Percentiles rank a stretch among this genome's conserved stretches.
Evolutionary conservation across 1,140 invertebrate genomes (phyloP).

Genomic region (Sycophila sp.): DNA sequence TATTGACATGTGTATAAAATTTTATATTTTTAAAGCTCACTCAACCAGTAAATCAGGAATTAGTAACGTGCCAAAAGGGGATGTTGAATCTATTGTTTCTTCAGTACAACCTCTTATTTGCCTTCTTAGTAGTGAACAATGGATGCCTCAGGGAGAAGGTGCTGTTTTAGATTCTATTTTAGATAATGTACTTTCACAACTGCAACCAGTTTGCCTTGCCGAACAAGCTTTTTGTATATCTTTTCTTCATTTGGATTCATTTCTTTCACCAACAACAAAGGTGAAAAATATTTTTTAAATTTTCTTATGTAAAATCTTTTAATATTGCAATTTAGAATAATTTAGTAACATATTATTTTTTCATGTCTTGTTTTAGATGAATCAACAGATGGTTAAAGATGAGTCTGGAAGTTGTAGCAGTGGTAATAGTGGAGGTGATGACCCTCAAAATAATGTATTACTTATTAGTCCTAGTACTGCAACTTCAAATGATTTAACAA

Average conservation of each 20-base stretch:
- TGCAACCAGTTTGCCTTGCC: constrained; percentile 91
- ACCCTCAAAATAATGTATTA: constrained; percentile 42
- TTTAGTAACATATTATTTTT: background rate
- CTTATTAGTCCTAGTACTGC: constrained; percentile 57
- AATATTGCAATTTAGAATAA: no score
- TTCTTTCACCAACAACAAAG: constrained; percentile 63
- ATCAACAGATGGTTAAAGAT: constrained; percentile 41
- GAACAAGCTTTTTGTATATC: constrained; percentile 96
- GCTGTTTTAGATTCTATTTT: constrained; percentile 73
- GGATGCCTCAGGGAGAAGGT: constrained; percentile 59
- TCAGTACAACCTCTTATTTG: constrained; percentile 50
- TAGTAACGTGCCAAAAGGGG: constrained; percentile 14
- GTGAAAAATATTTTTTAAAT: constrained; percentile 51
- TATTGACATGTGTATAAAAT: background rate
- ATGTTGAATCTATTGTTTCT: constrained; percentile 24
- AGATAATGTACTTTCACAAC: constrained; percentile 84
- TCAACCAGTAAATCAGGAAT: constrained; percentile 15
- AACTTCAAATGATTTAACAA: constrained; percentile 66
- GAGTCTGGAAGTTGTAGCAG: constrained; percentile 52
- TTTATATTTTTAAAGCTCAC: constrained; percentile 33
- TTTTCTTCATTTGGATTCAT: constrained; percentile 88
- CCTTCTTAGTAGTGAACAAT: constrained; percentile 57
- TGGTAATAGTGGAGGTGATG: constrained; percentile 33
- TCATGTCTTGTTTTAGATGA: constrained; percentile 1
- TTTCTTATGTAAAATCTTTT: no score